A percentile compares a stretch with the other conserved stretches of the same genome.
phyloP scores from a whole-genome alignment of 92 coral and sea anemone species.

The Porites lobata region DNA sequence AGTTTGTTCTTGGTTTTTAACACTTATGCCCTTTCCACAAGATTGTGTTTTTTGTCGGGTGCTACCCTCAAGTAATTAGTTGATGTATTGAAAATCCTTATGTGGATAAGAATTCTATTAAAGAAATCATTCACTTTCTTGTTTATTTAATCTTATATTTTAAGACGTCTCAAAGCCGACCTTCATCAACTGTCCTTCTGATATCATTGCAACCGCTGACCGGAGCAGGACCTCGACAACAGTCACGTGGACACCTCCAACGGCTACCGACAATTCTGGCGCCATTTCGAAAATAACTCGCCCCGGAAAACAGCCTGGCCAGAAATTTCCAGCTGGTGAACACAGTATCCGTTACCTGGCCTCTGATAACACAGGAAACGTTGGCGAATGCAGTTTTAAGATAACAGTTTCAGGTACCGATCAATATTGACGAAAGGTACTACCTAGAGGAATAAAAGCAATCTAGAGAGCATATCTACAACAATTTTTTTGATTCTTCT shows the following conservation, averaged over 20 bases:
- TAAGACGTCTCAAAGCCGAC: conserved; percentile 38
- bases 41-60: too few species aligned
- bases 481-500: too few species aligned
- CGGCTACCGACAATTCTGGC: conserved; percentile 57
- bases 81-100: too few species aligned
- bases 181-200: conserved; percentile 35
- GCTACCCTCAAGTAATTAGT: too few species aligned
- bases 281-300: conserved; percentile 16
- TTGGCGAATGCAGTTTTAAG: conserved; percentile 56
- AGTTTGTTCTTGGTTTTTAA: too few species aligned
- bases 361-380: conserved; percentile 58
- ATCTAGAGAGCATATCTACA: too few species aligned
- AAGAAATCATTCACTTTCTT: too few species aligned
- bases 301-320: conserved; percentile 59
- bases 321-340: conserved; percentile 55
- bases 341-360: conserved; percentile 58
- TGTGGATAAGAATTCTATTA: too few species aligned
- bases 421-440: too few species aligned
- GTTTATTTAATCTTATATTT: too few species aligned
- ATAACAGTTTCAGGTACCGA: conserved; percentile 28
- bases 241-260: conserved; percentile 23
- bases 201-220: conserved; percentile 39
- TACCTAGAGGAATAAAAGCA: too few species aligned
- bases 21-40: too few species aligned
- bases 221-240: conserved; percentile 8